A percentile compares a stretch with the other conserved stretches of the same genome.
phyloP scores from a whole-genome alignment of 1,140 invertebrate genomes.

The Helicoverpa zea region DNA sequence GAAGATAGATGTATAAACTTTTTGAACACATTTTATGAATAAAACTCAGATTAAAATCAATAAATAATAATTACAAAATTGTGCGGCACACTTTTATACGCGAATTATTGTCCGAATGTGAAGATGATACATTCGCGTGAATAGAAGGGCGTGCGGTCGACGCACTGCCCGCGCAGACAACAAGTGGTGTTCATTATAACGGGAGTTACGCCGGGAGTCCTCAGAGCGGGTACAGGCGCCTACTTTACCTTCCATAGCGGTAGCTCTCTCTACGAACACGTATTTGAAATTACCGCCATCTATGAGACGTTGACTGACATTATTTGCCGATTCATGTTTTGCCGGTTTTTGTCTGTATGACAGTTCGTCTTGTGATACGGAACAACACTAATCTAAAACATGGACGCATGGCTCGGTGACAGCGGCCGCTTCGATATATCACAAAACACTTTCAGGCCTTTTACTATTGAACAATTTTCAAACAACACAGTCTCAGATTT shows the following conservation, averaged over 20 bases:
- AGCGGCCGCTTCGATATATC: conserved; percentile 61
- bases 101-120: conserved; percentile 76
- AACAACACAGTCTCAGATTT: conserved; percentile 45
- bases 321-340: conserved; percentile 43
- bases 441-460: conserved; percentile 62
- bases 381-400: conserved; percentile 61
- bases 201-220: conserved; percentile 81
- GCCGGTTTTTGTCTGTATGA: conserved; percentile 22
- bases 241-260: conserved; percentile 65
- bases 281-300: conserved; percentile 64
- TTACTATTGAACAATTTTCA: conserved; percentile 52
- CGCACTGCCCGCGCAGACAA: conserved; percentile 85
- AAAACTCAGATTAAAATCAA: conserved; percentile 65
- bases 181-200: conserved; percentile 85
- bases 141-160: conserved; percentile 83
- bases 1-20: conserved; percentile 70
- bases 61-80: conserved; percentile 61
- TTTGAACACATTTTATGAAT: conserved; percentile 75
- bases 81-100: conserved; percentile 74
- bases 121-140: conserved; percentile 82
- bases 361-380: conserved; percentile 28
- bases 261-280: conserved; percentile 54
- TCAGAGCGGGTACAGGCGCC: conserved; percentile 69
- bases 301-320: conserved; percentile 25
- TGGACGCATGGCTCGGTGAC: conserved; percentile 79